phyloP scores from a whole-genome alignment of 2,113 vertebrate genomes.

The Psophia crepitans region DNA sequence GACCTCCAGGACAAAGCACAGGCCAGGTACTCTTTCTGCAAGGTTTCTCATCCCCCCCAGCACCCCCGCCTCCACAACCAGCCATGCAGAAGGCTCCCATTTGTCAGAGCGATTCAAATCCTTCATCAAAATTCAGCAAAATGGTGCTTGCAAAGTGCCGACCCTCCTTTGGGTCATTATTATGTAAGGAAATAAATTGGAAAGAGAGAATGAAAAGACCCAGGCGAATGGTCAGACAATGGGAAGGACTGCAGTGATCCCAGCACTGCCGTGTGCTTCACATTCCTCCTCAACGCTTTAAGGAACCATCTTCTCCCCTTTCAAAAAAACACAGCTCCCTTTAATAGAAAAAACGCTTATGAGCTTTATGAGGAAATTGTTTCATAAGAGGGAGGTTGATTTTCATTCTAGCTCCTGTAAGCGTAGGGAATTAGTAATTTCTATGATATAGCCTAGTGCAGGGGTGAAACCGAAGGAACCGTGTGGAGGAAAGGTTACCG shows the following conservation, averaged over 20 bases:
- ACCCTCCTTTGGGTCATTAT: conserved; percentile 60
- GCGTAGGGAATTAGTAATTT: background rate
- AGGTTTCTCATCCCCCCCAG: background rate
- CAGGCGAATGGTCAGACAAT: conserved; percentile 7
- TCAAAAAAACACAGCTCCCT: background rate
- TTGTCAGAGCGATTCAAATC: conserved; percentile 44
- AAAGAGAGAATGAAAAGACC: conserved; percentile 18
- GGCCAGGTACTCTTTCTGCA: background rate
- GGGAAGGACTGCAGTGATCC: background rate
- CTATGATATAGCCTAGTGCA: background rate
- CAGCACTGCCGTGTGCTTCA: background rate
- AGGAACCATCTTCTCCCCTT: background rate
- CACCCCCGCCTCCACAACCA: background rate
- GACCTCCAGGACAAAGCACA: conserved; percentile 6
- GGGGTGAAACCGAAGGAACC: background rate
- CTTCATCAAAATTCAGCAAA: conserved; percentile 61
- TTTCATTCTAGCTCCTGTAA: background rate
- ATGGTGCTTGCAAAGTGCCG: conserved; percentile 16
- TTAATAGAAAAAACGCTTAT: background rate
- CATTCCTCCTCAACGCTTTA: background rate
- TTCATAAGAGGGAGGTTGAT: background rate
- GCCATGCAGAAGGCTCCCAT: conserved; percentile 43
- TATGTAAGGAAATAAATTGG: conserved; percentile 53
- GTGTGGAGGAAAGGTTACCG: background rate
- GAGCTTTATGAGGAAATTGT: background rate